Evolutionary conservation across 2,113 vertebrate genomes (phyloP).

Genomic region (Macrotis lagotis): DNA sequence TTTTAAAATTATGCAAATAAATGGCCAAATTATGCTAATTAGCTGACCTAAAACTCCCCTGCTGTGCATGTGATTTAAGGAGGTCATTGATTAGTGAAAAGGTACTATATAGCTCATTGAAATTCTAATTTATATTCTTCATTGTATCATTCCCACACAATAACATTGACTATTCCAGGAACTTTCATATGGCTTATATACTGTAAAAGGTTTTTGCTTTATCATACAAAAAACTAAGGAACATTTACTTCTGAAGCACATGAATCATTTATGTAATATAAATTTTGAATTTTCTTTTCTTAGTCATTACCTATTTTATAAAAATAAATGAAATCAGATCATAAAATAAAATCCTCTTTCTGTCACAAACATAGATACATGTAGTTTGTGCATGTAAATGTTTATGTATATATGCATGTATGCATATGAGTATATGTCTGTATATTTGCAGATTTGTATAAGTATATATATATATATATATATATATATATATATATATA

Average conservation of each 20-base stretch:
- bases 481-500: neutral
- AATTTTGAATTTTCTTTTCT: slow-evolving; percentile 68
- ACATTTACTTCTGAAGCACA: slow-evolving; percentile 70
- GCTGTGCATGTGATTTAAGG: too few relatives aligned
- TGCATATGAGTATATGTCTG: too few relatives aligned
- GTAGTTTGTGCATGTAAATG: neutral
- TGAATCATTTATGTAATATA: slow-evolving; percentile 78
- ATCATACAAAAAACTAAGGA: slow-evolving; percentile 56
- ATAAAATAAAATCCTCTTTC: slow-evolving; percentile 70
- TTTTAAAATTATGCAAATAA: too few relatives aligned
- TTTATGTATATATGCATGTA: fast-evolving
- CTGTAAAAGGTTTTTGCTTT: neutral
- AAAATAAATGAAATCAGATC: slow-evolving; percentile 54
- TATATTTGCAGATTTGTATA: too few relatives aligned
- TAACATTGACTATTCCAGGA: slow-evolving; percentile 31
- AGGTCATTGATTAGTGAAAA: too few relatives aligned
- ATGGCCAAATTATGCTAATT: too few relatives aligned
- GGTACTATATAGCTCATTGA: slow-evolving; percentile 17
- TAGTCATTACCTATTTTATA: slow-evolving; percentile 66
- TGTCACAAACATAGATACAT: neutral
- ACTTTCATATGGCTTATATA: slow-evolving; percentile 36
- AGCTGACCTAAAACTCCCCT: too few relatives aligned
- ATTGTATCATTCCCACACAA: slow-evolving; percentile 18
- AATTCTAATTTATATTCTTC: slow-evolving; percentile 82
- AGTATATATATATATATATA: fast-evolving